These are phyloP conservation scores for Dermolepida albohirtum DNA, from an alignment of 2,888 invertebrate species.

Conservation along the genomic window DNA sequence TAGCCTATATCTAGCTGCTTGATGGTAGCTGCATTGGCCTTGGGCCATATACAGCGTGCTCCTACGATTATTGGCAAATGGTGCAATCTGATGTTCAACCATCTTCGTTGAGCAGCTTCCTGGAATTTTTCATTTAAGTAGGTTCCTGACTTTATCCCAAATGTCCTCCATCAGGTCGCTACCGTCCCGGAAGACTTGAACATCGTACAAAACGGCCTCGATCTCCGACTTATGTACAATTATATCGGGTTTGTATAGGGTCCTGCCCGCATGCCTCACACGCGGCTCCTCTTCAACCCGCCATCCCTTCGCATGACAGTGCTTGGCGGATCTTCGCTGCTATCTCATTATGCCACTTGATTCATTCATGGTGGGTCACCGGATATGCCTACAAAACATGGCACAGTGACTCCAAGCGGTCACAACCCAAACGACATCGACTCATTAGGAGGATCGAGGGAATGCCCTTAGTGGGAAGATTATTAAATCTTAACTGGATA, in stretches of 20 bases:
- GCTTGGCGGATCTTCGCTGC: slow-evolving; percentile 43
- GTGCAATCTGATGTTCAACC: too few species aligned
- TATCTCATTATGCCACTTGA: slow-evolving; percentile 47
- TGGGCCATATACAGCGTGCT: slow-evolving; percentile 46
- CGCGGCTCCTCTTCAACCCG: neutral
- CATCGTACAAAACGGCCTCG: slow-evolving; percentile 25
- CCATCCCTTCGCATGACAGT: slow-evolving; percentile 13
- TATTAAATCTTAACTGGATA: slow-evolving; percentile 36
- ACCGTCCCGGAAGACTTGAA: slow-evolving; percentile 45
- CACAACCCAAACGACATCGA: slow-evolving; percentile 49
- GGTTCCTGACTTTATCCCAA: slow-evolving; percentile 26
- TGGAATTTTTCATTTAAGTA: slow-evolving; percentile 7
- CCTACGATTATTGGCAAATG: slow-evolving; percentile 43
- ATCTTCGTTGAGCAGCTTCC: neutral
- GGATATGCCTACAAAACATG: slow-evolving; percentile 46
- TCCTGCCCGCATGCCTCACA: neutral
- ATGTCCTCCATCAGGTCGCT: slow-evolving; percentile 25
- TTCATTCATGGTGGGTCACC: slow-evolving; percentile 38
- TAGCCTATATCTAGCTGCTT: neutral
- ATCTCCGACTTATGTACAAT: neutral
- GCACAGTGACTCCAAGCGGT: slow-evolving; percentile 33
- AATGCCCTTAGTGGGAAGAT: slow-evolving; percentile 12
- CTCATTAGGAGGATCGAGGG: neutral
- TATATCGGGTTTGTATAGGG: neutral
- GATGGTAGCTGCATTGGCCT: neutral